Percentiles rank a stretch among this genome's conserved stretches.
These are phyloP conservation scores for Argyrosomus japonicus DNA, from an alignment of 2,113 vertebrate species.

Conservation along the genomic window DNA sequence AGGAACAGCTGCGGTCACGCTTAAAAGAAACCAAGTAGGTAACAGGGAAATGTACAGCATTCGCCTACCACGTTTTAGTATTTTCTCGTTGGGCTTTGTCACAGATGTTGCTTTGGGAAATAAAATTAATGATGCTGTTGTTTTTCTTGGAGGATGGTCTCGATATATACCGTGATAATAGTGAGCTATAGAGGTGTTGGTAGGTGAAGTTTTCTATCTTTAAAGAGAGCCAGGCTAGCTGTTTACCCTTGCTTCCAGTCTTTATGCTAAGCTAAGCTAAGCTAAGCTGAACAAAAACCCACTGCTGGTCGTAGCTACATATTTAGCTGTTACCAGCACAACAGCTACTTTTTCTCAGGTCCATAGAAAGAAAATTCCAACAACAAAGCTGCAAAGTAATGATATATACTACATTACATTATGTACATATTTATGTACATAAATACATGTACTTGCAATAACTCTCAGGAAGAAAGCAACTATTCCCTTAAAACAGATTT, in stretches of 20 bases:
- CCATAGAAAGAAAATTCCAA: neutral
- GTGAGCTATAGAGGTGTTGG: neutral
- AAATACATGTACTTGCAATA: neutral
- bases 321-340: neutral
- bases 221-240: neutral
- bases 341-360: neutral
- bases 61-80: too few species aligned
- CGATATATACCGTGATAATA: neutral
- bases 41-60: too few species aligned
- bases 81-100: neutral
- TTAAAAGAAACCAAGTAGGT: too few species aligned
- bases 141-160: neutral
- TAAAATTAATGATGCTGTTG: neutral
- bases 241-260: neutral
- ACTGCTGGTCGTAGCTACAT: too few species aligned
- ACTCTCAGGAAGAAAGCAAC: neutral
- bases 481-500: neutral
- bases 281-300: too few species aligned
- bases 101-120: neutral
- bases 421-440: neutral
- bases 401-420: neutral
- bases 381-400: neutral
- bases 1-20: too few species aligned
- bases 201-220: neutral
- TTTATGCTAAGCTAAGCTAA: neutral